A percentile compares a stretch with the other conserved stretches of the same genome.
These are phyloP conservation scores for Pseudopipra pipra DNA, from an alignment of 2,113 vertebrate genomes.

Conservation along the genomic window DNA sequence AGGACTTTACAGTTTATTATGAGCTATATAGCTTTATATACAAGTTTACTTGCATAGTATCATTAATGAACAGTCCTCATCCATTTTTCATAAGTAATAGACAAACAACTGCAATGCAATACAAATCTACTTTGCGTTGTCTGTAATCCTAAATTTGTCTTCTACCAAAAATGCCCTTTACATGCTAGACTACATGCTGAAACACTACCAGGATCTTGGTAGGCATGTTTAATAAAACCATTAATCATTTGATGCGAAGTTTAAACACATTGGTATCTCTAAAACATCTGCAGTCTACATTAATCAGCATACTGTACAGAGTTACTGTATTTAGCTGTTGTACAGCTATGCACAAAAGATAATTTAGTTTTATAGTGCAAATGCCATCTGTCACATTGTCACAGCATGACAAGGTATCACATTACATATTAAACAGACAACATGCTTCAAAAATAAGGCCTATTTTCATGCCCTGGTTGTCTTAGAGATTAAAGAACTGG, in stretches of 20 bases:
- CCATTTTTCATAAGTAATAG: neutral
- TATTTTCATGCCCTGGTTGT: slow-evolving; percentile 45
- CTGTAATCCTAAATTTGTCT: neutral
- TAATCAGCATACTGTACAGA: slow-evolving; percentile 58
- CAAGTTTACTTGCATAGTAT: neutral
- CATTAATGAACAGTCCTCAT: neutral
- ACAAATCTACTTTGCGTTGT: neutral
- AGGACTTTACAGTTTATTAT: neutral
- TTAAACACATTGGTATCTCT: slow-evolving; percentile 17
- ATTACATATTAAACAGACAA: slow-evolving; percentile 77
- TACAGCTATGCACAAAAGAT: slow-evolving; percentile 69
- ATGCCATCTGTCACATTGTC: slow-evolving; percentile 73
- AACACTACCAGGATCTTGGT: neutral
- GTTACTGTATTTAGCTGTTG: slow-evolving; percentile 61
- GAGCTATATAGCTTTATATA: neutral
- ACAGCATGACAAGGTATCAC: slow-evolving; percentile 74
- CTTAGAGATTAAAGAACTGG: slow-evolving; percentile 18
- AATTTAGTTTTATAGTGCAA: slow-evolving; percentile 70
- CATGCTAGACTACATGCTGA: neutral
- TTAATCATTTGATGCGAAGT: neutral
- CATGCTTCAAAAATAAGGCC: slow-evolving; percentile 58
- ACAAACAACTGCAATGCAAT: neutral
- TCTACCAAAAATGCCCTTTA: neutral
- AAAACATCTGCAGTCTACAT: slow-evolving; percentile 67
- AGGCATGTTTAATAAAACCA: neutral